Percentiles rank a stretch among this genome's conserved stretches.
phyloP scores from a whole-genome alignment of 2,797 vertebrate species.

The Spheniscus humboldti region DNA sequence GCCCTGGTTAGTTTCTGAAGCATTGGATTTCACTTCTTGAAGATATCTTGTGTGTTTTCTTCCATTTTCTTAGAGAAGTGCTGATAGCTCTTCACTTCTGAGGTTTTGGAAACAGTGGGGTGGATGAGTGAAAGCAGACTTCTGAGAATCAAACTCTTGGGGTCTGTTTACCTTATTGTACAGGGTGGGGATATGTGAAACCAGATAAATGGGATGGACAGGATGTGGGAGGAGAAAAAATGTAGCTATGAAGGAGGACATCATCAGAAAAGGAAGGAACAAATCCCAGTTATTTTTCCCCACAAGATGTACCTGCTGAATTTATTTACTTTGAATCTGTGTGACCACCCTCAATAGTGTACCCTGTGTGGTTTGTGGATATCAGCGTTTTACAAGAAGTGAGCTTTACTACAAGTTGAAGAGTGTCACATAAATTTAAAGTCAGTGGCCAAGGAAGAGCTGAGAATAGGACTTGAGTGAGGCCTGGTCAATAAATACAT shows the following conservation, averaged over 20 bases:
- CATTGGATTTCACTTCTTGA: background rate
- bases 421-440: background rate
- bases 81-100: background rate
- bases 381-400: background rate
- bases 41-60: background rate
- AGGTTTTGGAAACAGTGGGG: background rate
- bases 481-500: background rate
- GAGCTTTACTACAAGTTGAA: background rate
- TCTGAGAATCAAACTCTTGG: background rate
- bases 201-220: background rate
- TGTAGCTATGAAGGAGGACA: background rate
- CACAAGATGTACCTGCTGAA: background rate
- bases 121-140: background rate
- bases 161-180: background rate
- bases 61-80: background rate
- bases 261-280: background rate
- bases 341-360: background rate
- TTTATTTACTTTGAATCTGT: background rate
- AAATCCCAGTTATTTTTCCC: background rate
- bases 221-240: background rate
- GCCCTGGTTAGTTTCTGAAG: background rate
- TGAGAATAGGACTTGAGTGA: background rate
- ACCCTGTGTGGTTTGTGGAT: background rate
- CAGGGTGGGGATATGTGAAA: background rate
- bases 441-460: background rate